Evolutionary conservation across 2,888 invertebrate species (phyloP).

Genomic region (Frankliniella fusca): DNA sequence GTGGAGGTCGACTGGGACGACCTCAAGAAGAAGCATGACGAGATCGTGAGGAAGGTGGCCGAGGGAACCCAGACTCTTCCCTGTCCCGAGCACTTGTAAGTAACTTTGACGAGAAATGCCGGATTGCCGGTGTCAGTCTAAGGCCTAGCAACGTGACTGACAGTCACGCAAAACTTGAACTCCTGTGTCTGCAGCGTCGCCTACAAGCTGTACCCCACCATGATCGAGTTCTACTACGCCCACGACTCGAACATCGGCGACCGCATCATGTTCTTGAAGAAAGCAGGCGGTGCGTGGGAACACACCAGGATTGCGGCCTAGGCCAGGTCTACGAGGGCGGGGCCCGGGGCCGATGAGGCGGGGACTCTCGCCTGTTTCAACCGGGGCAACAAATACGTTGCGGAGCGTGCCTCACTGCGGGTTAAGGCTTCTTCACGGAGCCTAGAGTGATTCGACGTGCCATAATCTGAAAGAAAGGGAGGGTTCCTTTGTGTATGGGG

Average conservation of each 20-base stretch:
- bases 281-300: not conserved
- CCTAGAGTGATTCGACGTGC: too few relatives aligned
- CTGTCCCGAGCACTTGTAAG: constrained; percentile 52
- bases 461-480: too few relatives aligned
- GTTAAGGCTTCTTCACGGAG: not conserved
- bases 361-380: not conserved
- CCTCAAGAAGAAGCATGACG: constrained; percentile 49
- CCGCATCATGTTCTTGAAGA: constrained; percentile 46
- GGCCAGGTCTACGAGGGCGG: not conserved
- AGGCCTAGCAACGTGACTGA: too few relatives aligned
- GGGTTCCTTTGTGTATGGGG: not conserved
- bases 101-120: constrained; percentile 31
- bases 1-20: constrained; percentile 49
- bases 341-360: not conserved
- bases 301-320: not conserved
- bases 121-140: not conserved
- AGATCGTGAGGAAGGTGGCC: constrained; percentile 44
- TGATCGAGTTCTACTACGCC: constrained; percentile 51
- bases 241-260: constrained; percentile 49
- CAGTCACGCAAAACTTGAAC: not conserved
- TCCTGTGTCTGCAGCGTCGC: constrained; percentile 47
- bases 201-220: constrained; percentile 49
- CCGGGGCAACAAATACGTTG: not conserved
- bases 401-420: not conserved
- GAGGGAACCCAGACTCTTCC: constrained; percentile 44